Evolutionary conservation across 2,113 vertebrate genomes (phyloP).

Genomic region (Ranitomeya variabilis): DNA sequence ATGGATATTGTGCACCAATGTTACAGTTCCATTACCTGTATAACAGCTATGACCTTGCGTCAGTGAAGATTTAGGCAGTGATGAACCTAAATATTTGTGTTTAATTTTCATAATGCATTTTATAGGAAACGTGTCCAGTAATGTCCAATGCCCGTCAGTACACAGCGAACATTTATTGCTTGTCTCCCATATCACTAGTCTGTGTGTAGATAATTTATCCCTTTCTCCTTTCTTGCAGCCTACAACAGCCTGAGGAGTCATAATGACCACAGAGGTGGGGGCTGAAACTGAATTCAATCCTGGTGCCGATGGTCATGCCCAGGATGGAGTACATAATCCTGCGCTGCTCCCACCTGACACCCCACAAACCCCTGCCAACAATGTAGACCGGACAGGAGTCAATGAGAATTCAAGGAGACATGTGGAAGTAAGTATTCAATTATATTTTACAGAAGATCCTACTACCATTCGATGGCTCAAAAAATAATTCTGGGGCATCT

Average conservation of each 20-base stretch:
- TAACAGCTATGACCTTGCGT: too few species aligned
- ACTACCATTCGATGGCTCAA: too few species aligned
- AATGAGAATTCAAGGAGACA: slow-evolving; percentile 25
- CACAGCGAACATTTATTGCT: background rate
- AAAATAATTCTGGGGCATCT: too few species aligned
- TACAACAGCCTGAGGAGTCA: slow-evolving; percentile 33
- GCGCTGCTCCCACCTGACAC: slow-evolving; percentile 24
- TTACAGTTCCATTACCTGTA: too few species aligned
- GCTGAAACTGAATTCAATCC: slow-evolving; percentile 43
- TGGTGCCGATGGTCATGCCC: slow-evolving; percentile 25
- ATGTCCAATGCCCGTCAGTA: background rate
- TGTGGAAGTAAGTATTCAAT: slow-evolving; percentile 27
- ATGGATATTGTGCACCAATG: too few species aligned
- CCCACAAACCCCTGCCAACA: slow-evolving; percentile 42
- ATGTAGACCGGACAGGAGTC: slow-evolving; percentile 29
- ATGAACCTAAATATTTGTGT: background rate
- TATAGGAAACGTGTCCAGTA: background rate
- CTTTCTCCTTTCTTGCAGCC: slow-evolving; percentile 1
- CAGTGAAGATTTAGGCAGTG: too few species aligned
- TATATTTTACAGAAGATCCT: background rate
- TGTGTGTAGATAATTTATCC: too few species aligned
- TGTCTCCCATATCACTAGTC: too few species aligned
- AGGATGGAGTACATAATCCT: slow-evolving; percentile 50
- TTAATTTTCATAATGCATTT: background rate
- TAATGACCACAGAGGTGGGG: slow-evolving; percentile 51